A percentile compares a stretch with the other conserved stretches of the same genome.
These are phyloP conservation scores for Mythimna vitellina DNA, from an alignment of 2,888 invertebrate species.

Conservation along the genomic window DNA sequence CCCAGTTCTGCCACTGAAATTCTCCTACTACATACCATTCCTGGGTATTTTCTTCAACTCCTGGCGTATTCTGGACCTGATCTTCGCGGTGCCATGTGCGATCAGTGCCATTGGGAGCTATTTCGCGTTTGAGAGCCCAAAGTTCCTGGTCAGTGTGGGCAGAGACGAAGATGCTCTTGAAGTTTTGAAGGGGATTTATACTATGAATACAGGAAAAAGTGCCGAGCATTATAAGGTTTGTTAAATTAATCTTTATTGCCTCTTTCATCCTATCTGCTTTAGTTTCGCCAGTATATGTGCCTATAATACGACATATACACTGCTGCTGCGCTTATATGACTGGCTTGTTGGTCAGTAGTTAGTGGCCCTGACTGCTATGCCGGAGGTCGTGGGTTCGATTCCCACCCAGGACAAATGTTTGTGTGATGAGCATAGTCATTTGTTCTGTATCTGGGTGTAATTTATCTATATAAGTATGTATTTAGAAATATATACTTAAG, in stretches of 20 bases:
- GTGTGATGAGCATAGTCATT: no score
- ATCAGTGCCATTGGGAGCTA: constrained; percentile 90
- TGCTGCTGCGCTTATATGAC: no score
- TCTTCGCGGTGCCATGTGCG: constrained; percentile 91
- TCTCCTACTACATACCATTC: constrained; percentile 82
- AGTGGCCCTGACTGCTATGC: no score
- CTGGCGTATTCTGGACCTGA: constrained; percentile 93
- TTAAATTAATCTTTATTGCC: neutral
- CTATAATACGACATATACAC: no score
- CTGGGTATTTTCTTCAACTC: constrained; percentile 91
- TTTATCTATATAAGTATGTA: no score
- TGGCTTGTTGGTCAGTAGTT: no score
- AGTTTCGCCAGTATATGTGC: no score
- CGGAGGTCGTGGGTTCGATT: no score
- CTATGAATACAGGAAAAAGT: constrained; percentile 76
- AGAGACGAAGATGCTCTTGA: constrained; percentile 89
- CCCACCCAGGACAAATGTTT: no score
- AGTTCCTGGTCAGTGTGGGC: constrained; percentile 92
- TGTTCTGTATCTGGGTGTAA: no score
- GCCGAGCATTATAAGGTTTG: constrained; percentile 77
- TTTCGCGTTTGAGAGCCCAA: constrained; percentile 94
- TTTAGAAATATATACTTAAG: no score
- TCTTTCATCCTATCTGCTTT: neutral
- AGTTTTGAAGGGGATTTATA: constrained; percentile 76
- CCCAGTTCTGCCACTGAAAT: constrained; percentile 91